phyloP scores from a whole-genome alignment of 1,140 invertebrate genomes.

The Saxidomus purpurata region DNA sequence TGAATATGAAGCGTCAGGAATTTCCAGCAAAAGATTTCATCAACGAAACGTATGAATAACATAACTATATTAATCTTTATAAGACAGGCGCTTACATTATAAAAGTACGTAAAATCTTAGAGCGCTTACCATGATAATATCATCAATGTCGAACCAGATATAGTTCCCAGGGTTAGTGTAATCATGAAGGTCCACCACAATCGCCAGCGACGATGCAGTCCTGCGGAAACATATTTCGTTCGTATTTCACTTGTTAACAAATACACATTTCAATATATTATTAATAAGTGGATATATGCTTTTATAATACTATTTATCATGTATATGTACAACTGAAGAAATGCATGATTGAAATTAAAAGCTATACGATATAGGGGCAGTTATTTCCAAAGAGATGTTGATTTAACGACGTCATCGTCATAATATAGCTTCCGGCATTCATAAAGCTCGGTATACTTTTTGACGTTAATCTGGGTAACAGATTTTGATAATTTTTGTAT shows the following conservation, averaged over 20 bases:
- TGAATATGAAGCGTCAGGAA: no score
- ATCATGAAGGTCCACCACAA: constrained; percentile 21
- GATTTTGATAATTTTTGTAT: background rate
- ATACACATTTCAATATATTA: background rate
- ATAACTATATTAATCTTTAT: no score
- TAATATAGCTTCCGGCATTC: background rate
- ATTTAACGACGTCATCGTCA: background rate
- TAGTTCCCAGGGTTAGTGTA: constrained; percentile 28
- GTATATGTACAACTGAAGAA: no score
- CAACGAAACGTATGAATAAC: no score
- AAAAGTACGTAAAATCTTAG: no score
- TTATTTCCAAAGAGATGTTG: background rate
- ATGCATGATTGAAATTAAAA: no score
- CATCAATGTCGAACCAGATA: constrained; percentile 9
- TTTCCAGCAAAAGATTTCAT: no score
- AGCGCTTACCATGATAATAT: constrained; percentile 37
- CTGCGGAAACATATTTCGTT: background rate
- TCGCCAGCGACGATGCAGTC: background rate
- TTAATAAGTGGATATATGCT: background rate
- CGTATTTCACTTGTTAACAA: background rate
- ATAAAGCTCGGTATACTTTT: no score
- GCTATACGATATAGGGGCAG: background rate
- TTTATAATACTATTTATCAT: background rate
- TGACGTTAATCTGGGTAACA: background rate
- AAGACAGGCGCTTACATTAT: no score